Evolutionary conservation across 2,113 vertebrate species (phyloP).

Genomic region (rat (Rattus norvegicus)): DNA sequence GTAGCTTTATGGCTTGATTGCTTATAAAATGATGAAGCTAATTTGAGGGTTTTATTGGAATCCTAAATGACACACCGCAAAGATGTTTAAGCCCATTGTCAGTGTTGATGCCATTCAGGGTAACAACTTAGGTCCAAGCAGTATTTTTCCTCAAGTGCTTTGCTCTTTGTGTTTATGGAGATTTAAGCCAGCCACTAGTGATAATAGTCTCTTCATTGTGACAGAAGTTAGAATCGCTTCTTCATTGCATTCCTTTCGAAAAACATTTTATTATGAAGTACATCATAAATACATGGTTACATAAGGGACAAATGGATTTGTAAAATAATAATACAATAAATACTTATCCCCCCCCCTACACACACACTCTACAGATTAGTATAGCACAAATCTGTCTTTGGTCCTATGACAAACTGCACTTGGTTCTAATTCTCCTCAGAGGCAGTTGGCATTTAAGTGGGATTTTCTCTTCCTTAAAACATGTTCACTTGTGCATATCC

Average conservation of each 20-base stretch:
- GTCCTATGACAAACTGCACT: background rate
- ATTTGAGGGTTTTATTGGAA: conserved; percentile 4
- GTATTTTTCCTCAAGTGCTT: background rate
- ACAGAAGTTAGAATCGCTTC: background rate
- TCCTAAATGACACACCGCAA: background rate
- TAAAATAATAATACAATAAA: conserved; percentile 39
- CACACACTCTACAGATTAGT: background rate
- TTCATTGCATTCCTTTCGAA: background rate
- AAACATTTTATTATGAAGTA: conserved; percentile 15
- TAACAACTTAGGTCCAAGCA: background rate
- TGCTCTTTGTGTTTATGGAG: background rate
- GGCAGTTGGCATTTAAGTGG: background rate
- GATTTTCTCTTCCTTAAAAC: background rate
- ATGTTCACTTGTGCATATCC: background rate
- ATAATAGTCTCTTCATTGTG: background rate
- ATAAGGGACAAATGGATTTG: background rate
- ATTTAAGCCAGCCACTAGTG: background rate
- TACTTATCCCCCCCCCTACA: background rate
- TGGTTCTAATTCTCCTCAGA: background rate
- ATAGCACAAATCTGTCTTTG: background rate
- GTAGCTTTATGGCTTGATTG: background rate
- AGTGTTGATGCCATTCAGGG: background rate
- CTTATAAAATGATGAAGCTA: conserved; percentile 12
- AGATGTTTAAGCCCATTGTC: background rate
- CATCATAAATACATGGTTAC: background rate